Percentiles rank a stretch among this genome's conserved stretches.
These are phyloP conservation scores for Dicranocentrus wangi DNA, from an alignment of 2,888 invertebrate species.

Conservation along the genomic window DNA sequence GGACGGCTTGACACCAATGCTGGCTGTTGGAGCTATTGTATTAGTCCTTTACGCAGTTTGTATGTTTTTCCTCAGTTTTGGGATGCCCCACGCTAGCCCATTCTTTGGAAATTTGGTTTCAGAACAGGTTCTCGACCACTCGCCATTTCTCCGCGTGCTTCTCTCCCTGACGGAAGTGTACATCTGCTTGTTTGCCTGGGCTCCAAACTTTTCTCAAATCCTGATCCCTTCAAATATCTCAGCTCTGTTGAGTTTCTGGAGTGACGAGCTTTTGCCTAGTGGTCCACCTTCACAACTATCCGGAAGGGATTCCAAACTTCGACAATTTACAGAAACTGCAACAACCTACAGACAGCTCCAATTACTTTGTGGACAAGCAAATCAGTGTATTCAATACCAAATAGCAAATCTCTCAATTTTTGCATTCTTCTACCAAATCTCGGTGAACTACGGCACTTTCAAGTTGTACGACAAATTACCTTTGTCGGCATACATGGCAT, in stretches of 20 bases:
- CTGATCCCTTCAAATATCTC: neutral
- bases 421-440: neutral
- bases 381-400: neutral
- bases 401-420: neutral
- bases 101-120: neutral
- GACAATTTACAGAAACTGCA: neutral
- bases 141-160: neutral
- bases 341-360: neutral
- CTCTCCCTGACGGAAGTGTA: neutral
- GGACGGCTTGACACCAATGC: neutral
- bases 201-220: neutral
- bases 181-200: neutral
- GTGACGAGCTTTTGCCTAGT: neutral
- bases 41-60: neutral
- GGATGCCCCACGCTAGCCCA: neutral
- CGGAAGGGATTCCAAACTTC: neutral
- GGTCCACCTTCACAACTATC: neutral
- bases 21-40: neutral
- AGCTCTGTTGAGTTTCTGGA: neutral
- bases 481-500: neutral
- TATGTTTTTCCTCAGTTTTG: neutral
- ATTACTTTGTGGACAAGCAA: neutral
- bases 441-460: neutral
- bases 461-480: neutral
- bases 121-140: neutral